Percentiles rank a stretch among this genome's conserved stretches.
Evolutionary conservation across 2,888 invertebrate species (phyloP).

Genomic region (Aleiodes testaceus): DNA sequence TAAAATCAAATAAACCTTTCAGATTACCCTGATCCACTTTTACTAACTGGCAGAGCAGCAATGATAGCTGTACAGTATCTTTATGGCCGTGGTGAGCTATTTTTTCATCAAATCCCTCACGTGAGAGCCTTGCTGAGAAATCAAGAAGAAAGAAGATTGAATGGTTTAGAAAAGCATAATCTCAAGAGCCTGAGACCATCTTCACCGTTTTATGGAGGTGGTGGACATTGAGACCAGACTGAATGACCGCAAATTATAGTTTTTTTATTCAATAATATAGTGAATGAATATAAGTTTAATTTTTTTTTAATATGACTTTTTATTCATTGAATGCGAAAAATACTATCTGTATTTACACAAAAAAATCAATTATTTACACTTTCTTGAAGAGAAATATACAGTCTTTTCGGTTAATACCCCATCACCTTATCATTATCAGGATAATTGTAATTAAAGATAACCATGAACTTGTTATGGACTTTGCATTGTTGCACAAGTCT

Average conservation of each 20-base stretch:
- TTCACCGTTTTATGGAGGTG: conserved; percentile 76
- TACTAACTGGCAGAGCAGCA: conserved; percentile 77
- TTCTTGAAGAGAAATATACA: background rate
- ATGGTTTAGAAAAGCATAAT: conserved; percentile 77
- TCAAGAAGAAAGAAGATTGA: conserved; percentile 76
- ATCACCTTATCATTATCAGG: conserved; percentile 53
- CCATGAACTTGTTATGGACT: conserved; percentile 39
- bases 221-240: conserved; percentile 12
- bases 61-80: conserved; percentile 75
- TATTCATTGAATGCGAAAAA: background rate
- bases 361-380: conserved; percentile 31
- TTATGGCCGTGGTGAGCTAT: conserved; percentile 76
- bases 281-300: too few species aligned
- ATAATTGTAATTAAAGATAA: conserved; percentile 43
- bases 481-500: conserved; percentile 84
- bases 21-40: conserved; percentile 76
- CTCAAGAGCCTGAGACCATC: conserved; percentile 78
- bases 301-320: background rate
- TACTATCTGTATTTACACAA: conserved; percentile 30
- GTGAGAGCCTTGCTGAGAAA: conserved; percentile 77
- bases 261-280: too few species aligned
- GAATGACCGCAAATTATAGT: background rate
- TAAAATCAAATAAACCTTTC: conserved; percentile 31
- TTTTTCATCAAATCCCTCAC: conserved; percentile 80
- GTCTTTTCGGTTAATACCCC: conserved; percentile 46